A percentile compares a stretch with the other conserved stretches of the same genome.
phyloP scores from a whole-genome alignment of 2,797 vertebrate species.

The Hipposideros larvatus region DNA sequence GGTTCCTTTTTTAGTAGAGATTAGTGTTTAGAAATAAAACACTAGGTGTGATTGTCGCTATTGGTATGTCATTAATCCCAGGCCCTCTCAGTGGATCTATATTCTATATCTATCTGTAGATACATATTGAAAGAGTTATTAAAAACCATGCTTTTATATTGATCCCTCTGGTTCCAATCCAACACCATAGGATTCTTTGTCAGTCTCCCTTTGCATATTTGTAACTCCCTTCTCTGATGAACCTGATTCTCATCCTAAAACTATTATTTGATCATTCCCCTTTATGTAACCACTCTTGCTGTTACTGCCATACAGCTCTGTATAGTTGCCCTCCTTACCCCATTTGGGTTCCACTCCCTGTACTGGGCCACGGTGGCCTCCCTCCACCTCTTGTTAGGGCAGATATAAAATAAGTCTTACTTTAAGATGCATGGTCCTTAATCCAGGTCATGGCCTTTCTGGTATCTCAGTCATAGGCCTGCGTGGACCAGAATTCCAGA shows the following conservation, averaged over 20 bases:
- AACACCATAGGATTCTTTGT: background rate
- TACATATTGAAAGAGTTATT: background rate
- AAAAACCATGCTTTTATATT: background rate
- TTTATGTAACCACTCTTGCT: background rate
- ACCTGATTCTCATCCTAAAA: background rate
- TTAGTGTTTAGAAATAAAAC: background rate
- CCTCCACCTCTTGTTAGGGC: background rate
- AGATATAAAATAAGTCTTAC: background rate
- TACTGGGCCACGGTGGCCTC: background rate
- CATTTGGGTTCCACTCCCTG: background rate
- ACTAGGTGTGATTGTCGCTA: background rate
- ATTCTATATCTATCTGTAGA: background rate
- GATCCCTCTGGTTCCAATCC: background rate
- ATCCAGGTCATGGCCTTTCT: background rate
- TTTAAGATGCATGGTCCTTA: background rate
- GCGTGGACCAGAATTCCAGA: background rate
- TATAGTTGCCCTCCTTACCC: background rate
- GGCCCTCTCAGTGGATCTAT: background rate
- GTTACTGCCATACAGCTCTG: background rate
- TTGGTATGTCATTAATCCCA: background rate
- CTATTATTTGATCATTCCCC: background rate
- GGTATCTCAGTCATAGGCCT: background rate
- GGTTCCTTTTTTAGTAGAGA: background rate
- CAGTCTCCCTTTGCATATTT: constrained; percentile 4
- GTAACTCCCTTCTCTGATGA: background rate